These are phyloP conservation scores for Phycodurus eques DNA, from an alignment of 2,113 vertebrate species.

Conservation along the genomic window DNA sequence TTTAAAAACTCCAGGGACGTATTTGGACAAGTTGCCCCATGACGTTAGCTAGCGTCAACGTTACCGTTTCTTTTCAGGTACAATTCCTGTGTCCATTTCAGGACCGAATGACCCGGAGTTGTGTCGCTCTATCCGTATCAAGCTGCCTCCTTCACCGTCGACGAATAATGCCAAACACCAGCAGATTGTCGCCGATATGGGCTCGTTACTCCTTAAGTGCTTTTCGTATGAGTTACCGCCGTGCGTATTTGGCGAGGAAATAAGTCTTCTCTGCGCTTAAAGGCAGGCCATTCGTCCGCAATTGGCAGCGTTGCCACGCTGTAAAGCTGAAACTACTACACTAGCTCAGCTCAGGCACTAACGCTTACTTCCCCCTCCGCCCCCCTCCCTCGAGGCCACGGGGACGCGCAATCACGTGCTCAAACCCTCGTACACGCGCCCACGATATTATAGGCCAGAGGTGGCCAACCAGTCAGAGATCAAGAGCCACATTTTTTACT, in stretches of 20 bases:
- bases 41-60: conserved; percentile 3
- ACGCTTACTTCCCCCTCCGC: neutral
- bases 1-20: accelerated
- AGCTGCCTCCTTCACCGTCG: conserved; percentile 46
- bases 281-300: neutral
- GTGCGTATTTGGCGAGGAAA: conserved; percentile 6
- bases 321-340: conserved; percentile 30
- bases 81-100: conserved; percentile 75
- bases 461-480: no score
- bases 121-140: conserved; percentile 49
- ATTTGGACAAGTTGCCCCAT: neutral
- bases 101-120: conserved; percentile 59
- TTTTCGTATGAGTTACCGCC: conserved; percentile 19
- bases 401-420: conserved; percentile 14
- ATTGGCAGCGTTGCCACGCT: conserved; percentile 55
- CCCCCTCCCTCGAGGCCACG: conserved; percentile 16
- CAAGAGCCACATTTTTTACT: no score
- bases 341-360: no score
- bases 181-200: conserved; percentile 3
- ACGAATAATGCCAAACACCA: conserved; percentile 38
- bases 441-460: neutral
- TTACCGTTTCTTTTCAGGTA: conserved; percentile 81
- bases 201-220: conserved; percentile 6
- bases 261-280: conserved; percentile 2
- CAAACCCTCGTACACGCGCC: neutral